Evolutionary conservation across 1,140 invertebrate genomes (phyloP), one percentile per base, ranked within the genome.

Genomic region (Musca vetustissima): DNA sequence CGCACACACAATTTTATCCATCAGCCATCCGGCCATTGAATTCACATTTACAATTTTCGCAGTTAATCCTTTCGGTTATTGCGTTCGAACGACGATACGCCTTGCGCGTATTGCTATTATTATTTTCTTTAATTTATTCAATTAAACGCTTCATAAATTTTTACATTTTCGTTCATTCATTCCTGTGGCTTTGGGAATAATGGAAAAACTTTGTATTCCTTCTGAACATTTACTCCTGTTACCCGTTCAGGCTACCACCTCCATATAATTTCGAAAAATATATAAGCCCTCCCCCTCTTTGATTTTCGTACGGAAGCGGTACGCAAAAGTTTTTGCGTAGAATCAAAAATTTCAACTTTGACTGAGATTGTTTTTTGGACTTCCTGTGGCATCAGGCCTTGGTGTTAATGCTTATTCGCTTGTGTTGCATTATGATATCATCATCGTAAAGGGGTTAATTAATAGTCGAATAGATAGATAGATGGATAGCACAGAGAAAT

Each of bases 91-190:
- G 11, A 13, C 32, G 25, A 36, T 59, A 19, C 57, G n/a, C 25
- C 14, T 59, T 28, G n/a, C 32, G 36, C 22, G 64, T 65, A 65
- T 65, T 64, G 47, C 17, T 66, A 66, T 66, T 28, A 52, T 50
- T 66, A 52, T 53, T 78, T 80, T 76, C 78, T 78, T 80, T 79
- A 80, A 80, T 80, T 80, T 76, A 80, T 80, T 79, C 78, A 80
- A 80, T 80, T 80, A 80, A 80, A 80, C 78, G 78, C 75, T 80
- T 80, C 78, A 80, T 80, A 80, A 80, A 80, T 80, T 80, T 80
- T 80, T 80, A 79, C 76, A 78, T 78, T 78, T 57, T 50, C 48
- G 49, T 57, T 67, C 32, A 43, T 64, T 65, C 59, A 70, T 70
- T 70, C 59, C 49, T 68, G 70, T 65, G 66, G 66, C 70, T 70